Conservation (phyloP, 1,140 invertebrate genomes). For the Odontomachus brunneus region DNA sequence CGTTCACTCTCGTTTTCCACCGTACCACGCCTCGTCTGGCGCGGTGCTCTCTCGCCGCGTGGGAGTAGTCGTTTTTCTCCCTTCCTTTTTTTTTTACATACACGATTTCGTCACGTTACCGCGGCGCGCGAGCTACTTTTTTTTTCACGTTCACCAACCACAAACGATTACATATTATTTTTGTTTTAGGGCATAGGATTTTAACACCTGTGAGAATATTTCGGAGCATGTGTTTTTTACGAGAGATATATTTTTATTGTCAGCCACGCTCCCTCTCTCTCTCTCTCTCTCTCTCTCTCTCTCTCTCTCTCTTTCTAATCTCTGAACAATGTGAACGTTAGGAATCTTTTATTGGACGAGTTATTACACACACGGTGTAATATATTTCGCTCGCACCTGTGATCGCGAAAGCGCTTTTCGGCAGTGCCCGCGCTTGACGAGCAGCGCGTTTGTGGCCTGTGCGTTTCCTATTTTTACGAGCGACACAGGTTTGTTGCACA, state of each 20-base stretch:
- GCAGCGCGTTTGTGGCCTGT: not conserved
- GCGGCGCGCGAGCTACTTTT: conserved; percentile 28
- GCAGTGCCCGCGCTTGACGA: not conserved
- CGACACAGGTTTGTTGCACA: conserved; percentile 70
- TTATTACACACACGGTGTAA: not conserved
- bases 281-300: no score
- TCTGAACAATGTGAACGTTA: no score
- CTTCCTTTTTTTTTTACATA: conserved; percentile 17
- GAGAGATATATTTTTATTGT: not conserved
- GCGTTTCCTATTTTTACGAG: conserved; percentile 72
- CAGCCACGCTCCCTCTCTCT: no score
- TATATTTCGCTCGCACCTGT: conserved; percentile 45
- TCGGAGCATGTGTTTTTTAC: not conserved
- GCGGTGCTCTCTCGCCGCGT: conserved; percentile 12
- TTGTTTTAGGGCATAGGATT: not conserved
- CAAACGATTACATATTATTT: conserved; percentile 42
- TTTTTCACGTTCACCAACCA: conserved; percentile 39
- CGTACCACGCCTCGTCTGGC: conserved; percentile 54
- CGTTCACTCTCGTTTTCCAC: conserved; percentile 73
- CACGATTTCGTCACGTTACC: conserved; percentile 46
- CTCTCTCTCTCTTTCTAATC: no score
- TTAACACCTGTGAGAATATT: conserved; percentile 21
- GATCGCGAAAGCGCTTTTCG: conserved; percentile 33
- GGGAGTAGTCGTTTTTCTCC: conserved; percentile 17
- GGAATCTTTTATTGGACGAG: no score